Percentiles rank a stretch among this genome's conserved stretches.
These are phyloP conservation scores for Rugalucina vietnamica DNA, from an alignment of 2,888 invertebrate genomes.

Conservation along the genomic window DNA sequence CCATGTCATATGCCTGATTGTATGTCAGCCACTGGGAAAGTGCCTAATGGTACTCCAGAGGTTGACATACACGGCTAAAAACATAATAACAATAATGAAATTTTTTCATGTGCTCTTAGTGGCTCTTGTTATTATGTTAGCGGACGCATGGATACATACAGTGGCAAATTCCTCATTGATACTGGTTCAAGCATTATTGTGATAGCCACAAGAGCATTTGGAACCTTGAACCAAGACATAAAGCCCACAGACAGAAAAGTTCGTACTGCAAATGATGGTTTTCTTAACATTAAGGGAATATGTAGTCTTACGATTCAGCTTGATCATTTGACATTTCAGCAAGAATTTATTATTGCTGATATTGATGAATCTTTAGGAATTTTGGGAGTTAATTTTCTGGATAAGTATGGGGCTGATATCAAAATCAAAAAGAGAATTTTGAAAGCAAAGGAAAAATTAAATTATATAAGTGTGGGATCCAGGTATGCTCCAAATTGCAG, in stretches of 20 bases:
- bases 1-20: no score
- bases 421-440: background rate
- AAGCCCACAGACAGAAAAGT: background rate
- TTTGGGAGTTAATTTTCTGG: slow-evolving; percentile 1
- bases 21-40: no score
- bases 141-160: background rate
- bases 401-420: background rate
- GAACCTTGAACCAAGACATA: background rate
- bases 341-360: slow-evolving; percentile 7
- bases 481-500: background rate
- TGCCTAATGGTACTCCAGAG: no score
- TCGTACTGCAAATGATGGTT: background rate
- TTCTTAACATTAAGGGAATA: background rate
- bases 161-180: background rate
- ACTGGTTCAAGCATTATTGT: background rate
- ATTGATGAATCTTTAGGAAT: background rate
- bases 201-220: background rate
- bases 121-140: background rate
- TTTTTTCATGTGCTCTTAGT: no score
- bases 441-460: slow-evolving; percentile 9
- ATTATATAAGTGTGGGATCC: background rate
- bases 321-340: background rate
- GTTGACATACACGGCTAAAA: no score
- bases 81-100: no score
- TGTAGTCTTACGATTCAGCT: background rate